These are phyloP conservation scores for Salvator merianae DNA, from an alignment of 2,113 vertebrate species.

Conservation along the genomic window DNA sequence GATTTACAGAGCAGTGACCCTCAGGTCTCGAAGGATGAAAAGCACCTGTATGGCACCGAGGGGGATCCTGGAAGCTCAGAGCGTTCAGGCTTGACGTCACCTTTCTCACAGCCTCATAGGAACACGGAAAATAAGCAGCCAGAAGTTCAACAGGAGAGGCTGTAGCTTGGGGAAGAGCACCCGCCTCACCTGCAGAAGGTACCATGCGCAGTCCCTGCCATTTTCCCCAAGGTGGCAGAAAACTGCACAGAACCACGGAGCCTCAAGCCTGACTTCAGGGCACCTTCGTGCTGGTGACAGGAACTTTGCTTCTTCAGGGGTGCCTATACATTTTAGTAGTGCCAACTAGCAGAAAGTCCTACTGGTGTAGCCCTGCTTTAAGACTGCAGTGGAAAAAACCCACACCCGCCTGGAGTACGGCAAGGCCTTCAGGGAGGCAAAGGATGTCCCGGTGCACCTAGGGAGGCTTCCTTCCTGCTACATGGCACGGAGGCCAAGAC, in stretches of 20 bases:
- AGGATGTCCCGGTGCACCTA: too few species aligned
- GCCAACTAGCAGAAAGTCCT: neutral
- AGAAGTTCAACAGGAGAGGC: neutral
- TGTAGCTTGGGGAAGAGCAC: neutral
- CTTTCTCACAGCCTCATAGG: neutral
- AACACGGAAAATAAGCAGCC: neutral
- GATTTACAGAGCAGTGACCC: neutral
- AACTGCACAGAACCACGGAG: too few species aligned
- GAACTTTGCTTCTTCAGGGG: neutral
- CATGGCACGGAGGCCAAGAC: too few species aligned
- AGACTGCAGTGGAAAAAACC: too few species aligned
- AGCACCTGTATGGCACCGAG: neutral
- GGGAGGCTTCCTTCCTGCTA: too few species aligned
- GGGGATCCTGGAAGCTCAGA: neutral
- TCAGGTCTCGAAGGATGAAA: neutral
- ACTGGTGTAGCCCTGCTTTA: neutral
- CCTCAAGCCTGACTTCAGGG: too few species aligned
- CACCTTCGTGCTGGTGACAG: too few species aligned
- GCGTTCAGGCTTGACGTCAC: too few species aligned
- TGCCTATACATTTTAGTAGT: neutral
- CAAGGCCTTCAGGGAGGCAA: too few species aligned
- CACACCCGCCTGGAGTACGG: too few species aligned
- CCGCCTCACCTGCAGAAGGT: neutral
- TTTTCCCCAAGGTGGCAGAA: too few species aligned
- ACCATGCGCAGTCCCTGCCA: too few species aligned